These are phyloP conservation scores for Nomada ferruginata DNA, from an alignment of 2,888 invertebrate species.

Conservation along the genomic window DNA sequence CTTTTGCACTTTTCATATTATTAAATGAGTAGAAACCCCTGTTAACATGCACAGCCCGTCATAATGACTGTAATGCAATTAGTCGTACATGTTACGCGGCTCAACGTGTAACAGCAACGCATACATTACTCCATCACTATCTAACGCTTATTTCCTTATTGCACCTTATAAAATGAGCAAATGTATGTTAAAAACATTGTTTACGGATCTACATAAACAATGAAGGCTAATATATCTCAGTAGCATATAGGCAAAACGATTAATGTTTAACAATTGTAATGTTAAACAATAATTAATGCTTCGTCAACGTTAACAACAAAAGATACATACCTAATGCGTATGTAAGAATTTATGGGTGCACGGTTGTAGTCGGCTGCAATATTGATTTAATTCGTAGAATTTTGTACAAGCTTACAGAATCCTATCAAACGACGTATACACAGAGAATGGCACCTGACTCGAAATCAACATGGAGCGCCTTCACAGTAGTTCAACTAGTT, in stretches of 20 bases:
- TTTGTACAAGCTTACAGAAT: slow-evolving; percentile 29
- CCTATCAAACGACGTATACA: slow-evolving; percentile 27
- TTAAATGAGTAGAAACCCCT: too few species aligned
- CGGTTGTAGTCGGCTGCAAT: slow-evolving; percentile 8
- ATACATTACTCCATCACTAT: too few species aligned
- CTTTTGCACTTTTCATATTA: too few species aligned
- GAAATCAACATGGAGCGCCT: slow-evolving; percentile 46
- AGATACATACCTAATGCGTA: slow-evolving; percentile 35
- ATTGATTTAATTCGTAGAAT: slow-evolving; percentile 40
- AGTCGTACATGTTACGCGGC: too few species aligned
- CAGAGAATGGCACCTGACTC: slow-evolving; percentile 43
- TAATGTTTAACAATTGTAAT: neutral
- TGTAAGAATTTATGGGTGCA: slow-evolving; percentile 10
- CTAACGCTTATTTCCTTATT: too few species aligned
- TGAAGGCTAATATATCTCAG: neutral
- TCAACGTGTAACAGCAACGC: too few species aligned
- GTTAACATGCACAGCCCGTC: too few species aligned
- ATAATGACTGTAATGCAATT: too few species aligned
- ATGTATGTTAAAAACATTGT: neutral
- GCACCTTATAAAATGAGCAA: too few species aligned
- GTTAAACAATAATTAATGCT: too few species aligned
- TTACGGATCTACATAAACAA: neutral
- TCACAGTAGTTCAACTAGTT: slow-evolving; percentile 55
- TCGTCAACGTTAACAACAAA: neutral
- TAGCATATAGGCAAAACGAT: neutral